Base-by-base conservation (phyloP, 2,797 vertebrate species). In the Mormyrus proboscirostris region DNA sequence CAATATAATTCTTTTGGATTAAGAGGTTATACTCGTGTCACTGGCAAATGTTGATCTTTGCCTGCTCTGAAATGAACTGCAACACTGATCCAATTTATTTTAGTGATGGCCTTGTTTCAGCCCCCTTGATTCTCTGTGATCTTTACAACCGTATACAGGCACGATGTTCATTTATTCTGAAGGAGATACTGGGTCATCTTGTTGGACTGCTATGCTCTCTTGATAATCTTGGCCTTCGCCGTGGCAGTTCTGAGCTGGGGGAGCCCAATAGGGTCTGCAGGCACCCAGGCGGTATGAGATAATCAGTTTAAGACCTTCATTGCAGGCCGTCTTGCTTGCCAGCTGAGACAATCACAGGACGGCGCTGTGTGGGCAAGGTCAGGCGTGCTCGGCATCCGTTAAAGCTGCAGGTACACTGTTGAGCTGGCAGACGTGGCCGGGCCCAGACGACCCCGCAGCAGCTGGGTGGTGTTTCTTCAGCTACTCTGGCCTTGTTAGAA, bases 271-370 rank as follows among this genome's bases (percentile, higher is more conserved):
- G 38, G 41, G 41, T 82, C 16, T n/a, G 41, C 38, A 82, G 41
- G 76, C 16, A 82, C 76, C 16, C 19, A 16, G 41, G 38, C 16
- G 19, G 76, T 82, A n/a, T 14, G 1, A 16, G 7, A 82, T 82
- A 82, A 82, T 82, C 76, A 82, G 19, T 47, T n/a, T 47, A 82
- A 82, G 76, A 82, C 38, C 76, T 82, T 47, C 76, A 82, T 44
- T 47, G 38, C 41, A 85, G 47, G 10, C 82, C 22, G 82, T 29
- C 82, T 85, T 85, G 22, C 44, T 85, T 29, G 47, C 47, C 10
- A 25, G 82, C 82, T 12, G 9, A 85, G 82, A 85, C 82, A 85
- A 47, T 25, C 49, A 49, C 49, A 85, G 82, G 49, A 51, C 10
- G 22, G 22, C 29, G 49, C 44, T n/a, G 82, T 51, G n/a, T 12